Evolutionary conservation across 2,113 vertebrate genomes (phyloP), one percentile per base, ranked within the genome.

Genomic region (Labeo rohita): DNA sequence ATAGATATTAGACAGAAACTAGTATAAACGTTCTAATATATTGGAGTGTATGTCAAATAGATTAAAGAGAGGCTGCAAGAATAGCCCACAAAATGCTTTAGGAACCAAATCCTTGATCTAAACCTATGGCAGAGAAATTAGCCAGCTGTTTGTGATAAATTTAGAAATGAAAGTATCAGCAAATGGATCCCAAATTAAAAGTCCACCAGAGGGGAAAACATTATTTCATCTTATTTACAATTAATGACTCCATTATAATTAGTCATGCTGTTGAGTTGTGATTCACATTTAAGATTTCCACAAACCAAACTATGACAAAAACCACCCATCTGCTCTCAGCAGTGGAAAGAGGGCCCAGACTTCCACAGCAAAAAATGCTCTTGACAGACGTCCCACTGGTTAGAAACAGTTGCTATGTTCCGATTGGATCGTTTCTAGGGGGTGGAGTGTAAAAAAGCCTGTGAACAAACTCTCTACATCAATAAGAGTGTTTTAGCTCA

Each of bases 281-380:
- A 66, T 81, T 81, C 23, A 81, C 18, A 34, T 47, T 68, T 34
- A 81, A 63, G 15, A 66, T 66, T 81, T 50, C 61, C 43, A 49
- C 16, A 23, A 80, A 80, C 59, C 61, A 34, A 81, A 81, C 61
- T 49, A 66, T 65, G 79, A 36, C 47, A 49, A 50, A 81, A 81
- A 66, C 0, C 45, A 68, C 79, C 43, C 56, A 80, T 80, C 59
- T 5, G 3, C 56, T 63, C 36, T 80, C 49, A 77, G 13, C 8
- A 54, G 13, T 77, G 78, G 36, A 80, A 80, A 0, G 4, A 21
- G 61, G 36, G n/a, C 39, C 43, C 59, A 50, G 79, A 81, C 23
- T 21, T 50, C 45, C 61, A 66, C 3, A 50, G 21, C 49, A n/a
- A 66, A 50, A 81, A 81, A 81, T 11, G 8, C 47, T 54, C 45